These are phyloP conservation scores for Rhorus exstirpatorius DNA, from an alignment of 2,888 invertebrate species.

Conservation along the genomic window DNA sequence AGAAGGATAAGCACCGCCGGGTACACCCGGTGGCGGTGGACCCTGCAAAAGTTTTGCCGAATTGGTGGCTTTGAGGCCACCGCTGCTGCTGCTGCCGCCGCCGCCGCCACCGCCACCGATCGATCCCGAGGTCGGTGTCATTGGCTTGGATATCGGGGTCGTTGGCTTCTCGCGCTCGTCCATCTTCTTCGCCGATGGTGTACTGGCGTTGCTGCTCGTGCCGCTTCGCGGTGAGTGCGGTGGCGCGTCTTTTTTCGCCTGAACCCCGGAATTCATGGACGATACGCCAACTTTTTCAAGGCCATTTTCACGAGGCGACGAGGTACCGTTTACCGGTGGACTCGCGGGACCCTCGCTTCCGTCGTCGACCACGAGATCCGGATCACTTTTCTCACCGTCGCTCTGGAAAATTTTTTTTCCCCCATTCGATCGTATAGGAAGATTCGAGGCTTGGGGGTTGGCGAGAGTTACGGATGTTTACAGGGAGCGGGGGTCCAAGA, in stretches of 20 bases:
- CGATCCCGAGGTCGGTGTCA: slow-evolving; percentile 92
- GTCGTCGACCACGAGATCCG: slow-evolving; percentile 97
- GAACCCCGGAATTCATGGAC: slow-evolving; percentile 81
- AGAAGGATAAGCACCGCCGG: slow-evolving; percentile 82
- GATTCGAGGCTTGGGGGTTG: too few species aligned
- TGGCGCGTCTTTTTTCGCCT: slow-evolving; percentile 83
- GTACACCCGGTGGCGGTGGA: slow-evolving; percentile 86
- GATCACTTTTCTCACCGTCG: slow-evolving; percentile 95
- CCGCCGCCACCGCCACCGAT: slow-evolving; percentile 82
- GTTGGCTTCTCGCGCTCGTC: slow-evolving; percentile 93
- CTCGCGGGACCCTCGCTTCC: slow-evolving; percentile 97
- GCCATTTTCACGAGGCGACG: slow-evolving; percentile 95
- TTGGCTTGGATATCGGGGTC: slow-evolving; percentile 95
- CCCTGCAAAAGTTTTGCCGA: slow-evolving; percentile 85
- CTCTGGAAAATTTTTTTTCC: too few species aligned
- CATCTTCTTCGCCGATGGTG: slow-evolving; percentile 94
- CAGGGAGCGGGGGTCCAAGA: too few species aligned
- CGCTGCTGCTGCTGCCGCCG: slow-evolving; percentile 82
- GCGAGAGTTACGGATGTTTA: too few species aligned
- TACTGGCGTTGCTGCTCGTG: slow-evolving; percentile 95
- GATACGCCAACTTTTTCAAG: slow-evolving; percentile 90
- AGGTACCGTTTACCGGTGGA: slow-evolving; percentile 92
- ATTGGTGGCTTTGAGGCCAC: slow-evolving; percentile 81
- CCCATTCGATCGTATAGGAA: background rate
- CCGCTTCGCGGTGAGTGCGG: slow-evolving; percentile 90